Evolutionary conservation across 1,140 invertebrate genomes (phyloP).

Genomic region (fruit fly (Drosophila melanogaster)): DNA sequence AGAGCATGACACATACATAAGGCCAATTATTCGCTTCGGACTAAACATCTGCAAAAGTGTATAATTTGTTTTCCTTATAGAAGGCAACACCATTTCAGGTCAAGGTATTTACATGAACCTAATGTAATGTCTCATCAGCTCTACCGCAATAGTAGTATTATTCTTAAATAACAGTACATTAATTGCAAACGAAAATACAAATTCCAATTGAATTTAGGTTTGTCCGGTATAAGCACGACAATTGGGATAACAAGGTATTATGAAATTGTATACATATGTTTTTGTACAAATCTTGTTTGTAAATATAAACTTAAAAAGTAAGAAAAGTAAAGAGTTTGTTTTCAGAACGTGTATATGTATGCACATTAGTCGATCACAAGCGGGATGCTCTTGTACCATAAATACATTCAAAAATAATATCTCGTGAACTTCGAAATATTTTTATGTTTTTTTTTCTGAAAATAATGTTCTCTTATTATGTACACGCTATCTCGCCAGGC

Average conservation of each 20-base stretch:
- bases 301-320: slow-evolving; percentile 2
- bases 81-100: no score
- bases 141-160: no score
- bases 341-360: slow-evolving; percentile 17
- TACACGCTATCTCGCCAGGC: slow-evolving; percentile 32
- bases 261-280: background rate
- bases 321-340: slow-evolving; percentile 18
- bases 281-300: background rate
- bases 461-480: slow-evolving; percentile 35
- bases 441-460: slow-evolving; percentile 31
- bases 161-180: background rate
- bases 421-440: slow-evolving; percentile 39
- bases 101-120: no score
- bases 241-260: background rate
- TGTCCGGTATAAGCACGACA: background rate
- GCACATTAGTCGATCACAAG: background rate
- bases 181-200: background rate
- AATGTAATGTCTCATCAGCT: no score
- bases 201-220: background rate
- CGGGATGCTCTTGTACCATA: slow-evolving; percentile 11
- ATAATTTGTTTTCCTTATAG: no score
- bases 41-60: no score
- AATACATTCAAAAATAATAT: slow-evolving; percentile 48
- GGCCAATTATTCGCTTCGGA: no score
- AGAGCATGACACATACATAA: no score